These are phyloP conservation scores for Meiosimyza platycephala DNA, from an alignment of 2,888 invertebrate species.

Conservation along the genomic window DNA sequence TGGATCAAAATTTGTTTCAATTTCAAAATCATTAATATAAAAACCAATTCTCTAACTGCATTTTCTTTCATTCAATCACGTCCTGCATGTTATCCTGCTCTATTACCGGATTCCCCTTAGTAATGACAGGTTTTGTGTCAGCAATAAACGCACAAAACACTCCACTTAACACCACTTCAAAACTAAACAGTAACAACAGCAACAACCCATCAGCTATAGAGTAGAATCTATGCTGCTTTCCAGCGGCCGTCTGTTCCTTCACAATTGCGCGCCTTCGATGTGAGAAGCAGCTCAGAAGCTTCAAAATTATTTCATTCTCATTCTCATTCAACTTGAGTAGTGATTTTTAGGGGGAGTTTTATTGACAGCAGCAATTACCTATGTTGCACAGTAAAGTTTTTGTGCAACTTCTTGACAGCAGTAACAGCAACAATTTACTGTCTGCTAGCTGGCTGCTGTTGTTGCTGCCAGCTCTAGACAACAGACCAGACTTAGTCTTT, in stretches of 20 bases:
- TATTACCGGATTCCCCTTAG: slow-evolving; percentile 46
- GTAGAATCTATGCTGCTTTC: background rate
- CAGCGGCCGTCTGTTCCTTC: too few relatives aligned
- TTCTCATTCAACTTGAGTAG: slow-evolving; percentile 10
- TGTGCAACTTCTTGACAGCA: slow-evolving; percentile 32
- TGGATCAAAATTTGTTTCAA: background rate
- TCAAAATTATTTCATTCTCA: slow-evolving; percentile 26
- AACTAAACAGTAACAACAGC: slow-evolving; percentile 18
- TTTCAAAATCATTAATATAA: background rate
- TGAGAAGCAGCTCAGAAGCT: slow-evolving; percentile 27
- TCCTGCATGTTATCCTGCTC: slow-evolving; percentile 45
- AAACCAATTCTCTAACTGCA: background rate
- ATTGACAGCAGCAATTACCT: slow-evolving; percentile 64
- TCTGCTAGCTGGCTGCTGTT: too few relatives aligned
- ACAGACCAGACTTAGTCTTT: slow-evolving; percentile 1
- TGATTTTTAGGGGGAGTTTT: slow-evolving; percentile 62
- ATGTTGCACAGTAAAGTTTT: slow-evolving; percentile 25
- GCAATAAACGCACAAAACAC: slow-evolving; percentile 36
- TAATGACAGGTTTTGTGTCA: slow-evolving; percentile 47
- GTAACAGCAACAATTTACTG: slow-evolving; percentile 6
- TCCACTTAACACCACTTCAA: slow-evolving; percentile 35
- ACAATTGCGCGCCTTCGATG: background rate
- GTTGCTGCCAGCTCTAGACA: background rate
- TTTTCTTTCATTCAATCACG: slow-evolving; percentile 13
- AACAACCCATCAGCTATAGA: slow-evolving; percentile 34